phyloP scores from a whole-genome alignment of 2,113 vertebrate species.

The Agapornis roseicollis region DNA sequence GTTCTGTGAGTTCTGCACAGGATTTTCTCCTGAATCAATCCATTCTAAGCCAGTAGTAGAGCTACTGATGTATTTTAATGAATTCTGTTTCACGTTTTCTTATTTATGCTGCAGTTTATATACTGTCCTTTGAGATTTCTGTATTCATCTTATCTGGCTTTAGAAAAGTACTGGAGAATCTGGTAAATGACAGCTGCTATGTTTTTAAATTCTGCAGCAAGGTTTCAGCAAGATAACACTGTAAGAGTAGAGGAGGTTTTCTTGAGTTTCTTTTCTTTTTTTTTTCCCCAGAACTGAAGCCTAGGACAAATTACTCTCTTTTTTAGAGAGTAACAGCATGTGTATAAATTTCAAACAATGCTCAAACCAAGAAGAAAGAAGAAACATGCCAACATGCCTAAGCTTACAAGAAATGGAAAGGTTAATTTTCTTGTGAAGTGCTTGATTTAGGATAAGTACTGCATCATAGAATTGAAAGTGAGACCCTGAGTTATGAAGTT shows the following conservation, averaged over 20 bases:
- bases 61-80: slow-evolving; percentile 50
- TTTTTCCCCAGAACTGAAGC: neutral
- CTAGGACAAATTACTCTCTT: neutral
- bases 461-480: neutral
- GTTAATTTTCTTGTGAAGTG: neutral
- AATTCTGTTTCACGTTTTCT: slow-evolving; percentile 53
- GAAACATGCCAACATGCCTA: neutral
- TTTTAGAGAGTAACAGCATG: neutral
- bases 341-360: neutral
- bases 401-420: neutral
- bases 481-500: neutral
- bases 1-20: slow-evolving; percentile 41
- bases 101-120: slow-evolving; percentile 58
- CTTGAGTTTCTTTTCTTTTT: neutral
- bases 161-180: slow-evolving; percentile 31
- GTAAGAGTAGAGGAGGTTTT: neutral
- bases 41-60: slow-evolving; percentile 25
- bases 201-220: slow-evolving; percentile 38
- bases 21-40: slow-evolving; percentile 59
- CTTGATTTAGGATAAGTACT: neutral
- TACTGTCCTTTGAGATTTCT: slow-evolving; percentile 45
- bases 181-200: slow-evolving; percentile 50
- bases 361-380: neutral
- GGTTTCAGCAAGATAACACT: slow-evolving; percentile 20
- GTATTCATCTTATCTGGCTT: slow-evolving; percentile 58